Evolutionary conservation across 1,140 invertebrate species (phyloP).

Genomic region (Penaeus japonicus): DNA sequence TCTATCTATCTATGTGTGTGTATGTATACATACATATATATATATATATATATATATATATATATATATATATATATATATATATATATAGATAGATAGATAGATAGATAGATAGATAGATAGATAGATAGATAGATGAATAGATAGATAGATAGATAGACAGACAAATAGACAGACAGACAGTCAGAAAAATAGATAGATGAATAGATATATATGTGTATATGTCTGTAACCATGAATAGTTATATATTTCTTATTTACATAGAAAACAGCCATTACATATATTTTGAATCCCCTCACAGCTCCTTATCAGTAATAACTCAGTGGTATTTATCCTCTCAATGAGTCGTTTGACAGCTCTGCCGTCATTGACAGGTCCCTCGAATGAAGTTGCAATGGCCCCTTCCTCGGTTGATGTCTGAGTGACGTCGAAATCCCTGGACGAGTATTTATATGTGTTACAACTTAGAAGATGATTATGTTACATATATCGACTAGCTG

Average conservation of each 20-base stretch:
- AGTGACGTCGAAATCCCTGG: no score
- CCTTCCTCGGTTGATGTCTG: no score
- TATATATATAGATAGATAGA: background rate
- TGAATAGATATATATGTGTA: background rate
- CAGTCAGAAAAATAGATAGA: background rate
- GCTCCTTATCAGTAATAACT: no score
- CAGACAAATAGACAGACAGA: background rate
- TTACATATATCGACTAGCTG: no score
- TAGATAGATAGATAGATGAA: background rate
- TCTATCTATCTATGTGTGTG: background rate
- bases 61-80: background rate
- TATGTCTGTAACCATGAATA: background rate
- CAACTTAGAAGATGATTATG: no score
- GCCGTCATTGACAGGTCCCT: no score
- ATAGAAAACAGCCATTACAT: no score
- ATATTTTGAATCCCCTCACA: no score
- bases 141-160: background rate
- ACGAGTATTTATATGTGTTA: no score
- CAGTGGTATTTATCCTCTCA: no score
- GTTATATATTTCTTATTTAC: background rate
- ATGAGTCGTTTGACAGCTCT: no score
- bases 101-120: background rate
- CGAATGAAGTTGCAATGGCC: no score
- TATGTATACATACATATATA: background rate
- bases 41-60: background rate